These are phyloP conservation scores for Trypoxylon attenuatum DNA, from an alignment of 2,888 invertebrate genomes.

Conservation along the genomic window DNA sequence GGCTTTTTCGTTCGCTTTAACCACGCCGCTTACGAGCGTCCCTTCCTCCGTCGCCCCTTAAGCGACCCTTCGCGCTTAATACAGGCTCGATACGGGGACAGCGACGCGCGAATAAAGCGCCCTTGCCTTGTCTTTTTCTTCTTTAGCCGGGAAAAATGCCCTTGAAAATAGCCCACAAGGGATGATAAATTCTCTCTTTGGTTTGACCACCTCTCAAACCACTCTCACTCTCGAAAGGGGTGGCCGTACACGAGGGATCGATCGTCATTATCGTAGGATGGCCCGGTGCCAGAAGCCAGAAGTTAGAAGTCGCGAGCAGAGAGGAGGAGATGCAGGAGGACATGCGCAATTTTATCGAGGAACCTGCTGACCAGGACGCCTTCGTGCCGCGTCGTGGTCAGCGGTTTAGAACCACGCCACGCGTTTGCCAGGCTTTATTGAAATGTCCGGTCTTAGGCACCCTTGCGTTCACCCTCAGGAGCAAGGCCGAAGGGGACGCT, in stretches of 20 bases:
- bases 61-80: neutral
- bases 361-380: conserved; percentile 61
- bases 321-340: conserved; percentile 36
- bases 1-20: conserved; percentile 6
- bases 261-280: conserved; percentile 50
- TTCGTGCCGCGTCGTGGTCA: conserved; percentile 54
- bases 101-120: too few relatives aligned
- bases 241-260: too few relatives aligned
- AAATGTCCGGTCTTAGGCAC: conserved; percentile 71
- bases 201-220: too few relatives aligned
- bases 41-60: neutral
- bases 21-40: conserved; percentile 16
- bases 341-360: conserved; percentile 64
- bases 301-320: too few relatives aligned
- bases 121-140: too few relatives aligned
- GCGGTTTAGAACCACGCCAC: conserved; percentile 57
- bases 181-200: too few relatives aligned
- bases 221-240: too few relatives aligned
- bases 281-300: neutral
- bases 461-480: conserved; percentile 23
- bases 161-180: too few relatives aligned
- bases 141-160: too few relatives aligned
- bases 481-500: conserved; percentile 43
- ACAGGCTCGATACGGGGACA: neutral
- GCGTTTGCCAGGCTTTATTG: conserved; percentile 70